These are phyloP conservation scores for Pipistrellus nathusii DNA, from an alignment of 2,797 vertebrate genomes.

Conservation along the genomic window DNA sequence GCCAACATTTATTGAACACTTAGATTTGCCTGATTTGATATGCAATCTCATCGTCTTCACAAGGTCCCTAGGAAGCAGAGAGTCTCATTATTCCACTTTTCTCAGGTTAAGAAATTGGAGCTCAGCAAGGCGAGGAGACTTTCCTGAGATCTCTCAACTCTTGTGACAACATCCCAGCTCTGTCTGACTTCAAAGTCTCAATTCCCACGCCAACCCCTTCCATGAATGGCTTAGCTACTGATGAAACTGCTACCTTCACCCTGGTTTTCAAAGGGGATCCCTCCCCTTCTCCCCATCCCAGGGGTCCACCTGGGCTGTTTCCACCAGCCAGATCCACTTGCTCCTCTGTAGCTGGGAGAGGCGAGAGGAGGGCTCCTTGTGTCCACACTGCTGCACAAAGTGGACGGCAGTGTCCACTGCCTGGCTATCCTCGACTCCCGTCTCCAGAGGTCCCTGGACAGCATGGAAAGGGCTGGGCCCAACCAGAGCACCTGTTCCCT, in stretches of 20 bases:
- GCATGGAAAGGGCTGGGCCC: background rate
- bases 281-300: background rate
- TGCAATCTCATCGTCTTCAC: background rate
- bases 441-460: background rate
- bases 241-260: background rate
- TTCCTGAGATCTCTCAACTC: background rate
- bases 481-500: background rate
- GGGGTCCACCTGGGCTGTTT: background rate
- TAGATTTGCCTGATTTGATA: background rate
- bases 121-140: background rate
- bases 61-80: background rate
- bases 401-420: background rate
- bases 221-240: background rate
- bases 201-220: background rate
- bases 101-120: background rate
- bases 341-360: background rate
- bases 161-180: background rate
- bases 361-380: background rate
- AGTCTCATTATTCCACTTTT: background rate
- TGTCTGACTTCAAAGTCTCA: background rate
- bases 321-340: background rate
- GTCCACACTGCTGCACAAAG: background rate
- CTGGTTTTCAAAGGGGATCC: background rate
- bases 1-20: background rate
- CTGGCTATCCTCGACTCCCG: accelerated